Percentiles rank a stretch among this genome's conserved stretches.
Conservation (phyloP, 2,888 invertebrate species). For the Blastobasis adustella region DNA sequence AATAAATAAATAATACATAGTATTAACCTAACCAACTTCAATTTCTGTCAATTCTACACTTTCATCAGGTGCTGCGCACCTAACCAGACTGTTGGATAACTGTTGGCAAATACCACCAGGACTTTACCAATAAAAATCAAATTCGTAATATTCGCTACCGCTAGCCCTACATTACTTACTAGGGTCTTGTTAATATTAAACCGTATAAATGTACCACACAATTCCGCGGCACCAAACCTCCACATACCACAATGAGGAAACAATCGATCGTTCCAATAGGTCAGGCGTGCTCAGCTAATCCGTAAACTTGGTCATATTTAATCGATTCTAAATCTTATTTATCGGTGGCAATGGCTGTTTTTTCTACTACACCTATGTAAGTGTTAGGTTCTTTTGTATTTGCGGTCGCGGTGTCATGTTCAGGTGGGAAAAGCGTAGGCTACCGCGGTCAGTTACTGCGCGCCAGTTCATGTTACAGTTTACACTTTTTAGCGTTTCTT, state of each 20-base stretch:
- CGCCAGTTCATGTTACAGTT: no score
- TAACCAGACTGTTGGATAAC: no score
- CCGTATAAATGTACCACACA: conserved; percentile 12
- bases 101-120: no score
- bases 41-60: no score
- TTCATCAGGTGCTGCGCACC: no score
- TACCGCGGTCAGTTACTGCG: conserved; percentile 39
- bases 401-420: conserved; percentile 59
- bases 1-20: no score
- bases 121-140: background rate
- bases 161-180: conserved; percentile 16
- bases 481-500: no score
- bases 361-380: conserved; percentile 25
- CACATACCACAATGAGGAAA: conserved; percentile 65
- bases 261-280: conserved; percentile 74
- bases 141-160: background rate
- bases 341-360: conserved; percentile 34
- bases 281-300: conserved; percentile 69
- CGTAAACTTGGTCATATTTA: conserved; percentile 35
- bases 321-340: conserved; percentile 51
- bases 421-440: conserved; percentile 70
- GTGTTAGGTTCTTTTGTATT: conserved; percentile 43
- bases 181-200: conserved; percentile 48
- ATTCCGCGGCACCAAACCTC: conserved; percentile 11
- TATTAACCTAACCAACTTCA: no score